Base-by-base conservation (phyloP, 2,888 invertebrate species). In the Xylota sylvarum region DNA sequence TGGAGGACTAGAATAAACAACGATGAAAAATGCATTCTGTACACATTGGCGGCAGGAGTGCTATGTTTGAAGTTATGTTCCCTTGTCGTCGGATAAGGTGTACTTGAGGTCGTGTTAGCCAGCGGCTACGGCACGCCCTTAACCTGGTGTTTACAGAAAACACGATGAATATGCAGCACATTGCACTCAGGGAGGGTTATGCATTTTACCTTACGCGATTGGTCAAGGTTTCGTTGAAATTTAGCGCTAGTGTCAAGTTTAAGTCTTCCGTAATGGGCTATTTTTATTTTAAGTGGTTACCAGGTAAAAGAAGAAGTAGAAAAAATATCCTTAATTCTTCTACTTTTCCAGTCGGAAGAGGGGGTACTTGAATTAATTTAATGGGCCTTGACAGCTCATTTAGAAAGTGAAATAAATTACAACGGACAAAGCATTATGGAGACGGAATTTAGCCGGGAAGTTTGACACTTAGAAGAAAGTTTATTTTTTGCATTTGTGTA, bases 141-240 rank as follows among this genome's bases (percentile, higher is more conserved):
- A 56, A 37, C 56, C 9, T 17, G 19, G 30, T 19, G 50, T 12
- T 72, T 37, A 55, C 27, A 64, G 12, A 10, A 60, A 58, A 17
- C n/a, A 23, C 23, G 17, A 9, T 55, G 35, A 60, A 23, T 19
- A 27, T 27, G 14, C 19, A 73, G 73, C 10, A 14, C 40, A 73
- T 58, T 73, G 73, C 73, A 65, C n/a, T 17, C 50, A 12, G 2
- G 17, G 9, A n/a, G 12, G 12, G 10, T 4, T 19, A 19, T 10
- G 12, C 4, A 10, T 55, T 37, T 43, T n/a, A 67, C 32, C n/a
- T 23, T 60, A 73, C 12, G 14, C 27, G 19, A 56, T 40, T 81
- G 80, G 80, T 62, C 80, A 81, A 81, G 74, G 80, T 74, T 60
- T 60, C 12, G 30, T 60, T 32, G 52, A 65, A 74, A 67, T 74